These are phyloP conservation scores for Microchrysa polita DNA, from an alignment of 2,888 invertebrate species.

Conservation along the genomic window DNA sequence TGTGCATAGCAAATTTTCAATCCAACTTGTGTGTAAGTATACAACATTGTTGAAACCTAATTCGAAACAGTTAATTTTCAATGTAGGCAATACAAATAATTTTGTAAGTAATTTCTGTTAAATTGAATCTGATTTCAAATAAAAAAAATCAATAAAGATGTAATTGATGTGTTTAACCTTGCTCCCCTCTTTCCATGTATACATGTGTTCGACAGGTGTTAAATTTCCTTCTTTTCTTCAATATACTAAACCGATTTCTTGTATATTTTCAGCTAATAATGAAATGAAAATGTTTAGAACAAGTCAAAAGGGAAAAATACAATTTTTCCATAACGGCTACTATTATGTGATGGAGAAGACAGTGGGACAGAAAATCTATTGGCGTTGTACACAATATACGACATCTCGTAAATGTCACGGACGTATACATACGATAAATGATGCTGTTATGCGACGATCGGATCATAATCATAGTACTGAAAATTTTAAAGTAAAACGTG, in stretches of 20 bases:
- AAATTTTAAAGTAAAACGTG: conserved; percentile 25
- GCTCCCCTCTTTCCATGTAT: too few species aligned
- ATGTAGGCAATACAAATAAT: neutral
- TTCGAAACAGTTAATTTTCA: too few species aligned
- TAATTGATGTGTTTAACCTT: too few species aligned
- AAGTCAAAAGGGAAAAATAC: conserved; percentile 62
- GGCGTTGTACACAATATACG: conserved; percentile 64
- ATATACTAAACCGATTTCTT: neutral
- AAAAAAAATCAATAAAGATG: neutral
- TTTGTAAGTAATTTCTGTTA: neutral
- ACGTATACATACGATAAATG: conserved; percentile 59
- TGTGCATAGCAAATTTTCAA: too few species aligned
- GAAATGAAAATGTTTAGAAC: conserved; percentile 46
- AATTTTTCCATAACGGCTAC: conserved; percentile 57
- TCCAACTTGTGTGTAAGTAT: too few species aligned
- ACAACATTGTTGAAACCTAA: too few species aligned
- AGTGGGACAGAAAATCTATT: conserved; percentile 60
- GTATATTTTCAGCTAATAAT: conserved; percentile 17
- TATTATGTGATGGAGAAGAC: conserved; percentile 61
- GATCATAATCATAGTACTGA: conserved; percentile 58
- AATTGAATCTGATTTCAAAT: neutral
- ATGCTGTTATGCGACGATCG: conserved; percentile 57
- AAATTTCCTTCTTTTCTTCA: too few species aligned
- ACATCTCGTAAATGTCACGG: conserved; percentile 60
- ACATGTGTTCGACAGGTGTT: too few species aligned